Evolutionary conservation across 2,797 vertebrate species (phyloP).

Genomic region (Neostethus bicornis): DNA sequence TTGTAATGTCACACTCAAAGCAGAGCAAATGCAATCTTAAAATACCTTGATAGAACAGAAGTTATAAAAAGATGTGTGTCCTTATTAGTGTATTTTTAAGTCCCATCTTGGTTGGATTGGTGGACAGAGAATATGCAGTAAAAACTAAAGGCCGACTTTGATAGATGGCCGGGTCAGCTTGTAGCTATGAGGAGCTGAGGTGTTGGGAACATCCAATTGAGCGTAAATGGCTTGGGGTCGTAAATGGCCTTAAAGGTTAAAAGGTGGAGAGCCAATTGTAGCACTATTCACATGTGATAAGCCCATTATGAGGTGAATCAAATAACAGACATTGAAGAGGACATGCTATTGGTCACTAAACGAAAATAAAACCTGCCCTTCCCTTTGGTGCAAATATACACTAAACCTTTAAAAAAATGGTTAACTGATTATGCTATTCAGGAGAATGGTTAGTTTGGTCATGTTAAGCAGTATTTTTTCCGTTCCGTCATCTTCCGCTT

Average conservation of each 20-base stretch:
- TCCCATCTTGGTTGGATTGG: slow-evolving; percentile 56
- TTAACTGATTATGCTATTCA: not conserved
- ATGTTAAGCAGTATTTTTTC: too few species aligned
- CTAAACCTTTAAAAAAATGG: not conserved
- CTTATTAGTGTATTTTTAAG: slow-evolving; percentile 87
- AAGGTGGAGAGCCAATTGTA: slow-evolving; percentile 59
- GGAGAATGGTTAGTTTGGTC: too few species aligned
- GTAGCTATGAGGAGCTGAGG: slow-evolving; percentile 65
- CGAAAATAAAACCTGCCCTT: not conserved
- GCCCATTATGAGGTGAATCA: slow-evolving; percentile 59
- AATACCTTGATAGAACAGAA: slow-evolving; percentile 87
- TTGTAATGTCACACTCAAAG: slow-evolving; percentile 44
- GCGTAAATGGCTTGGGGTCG: slow-evolving; percentile 76
- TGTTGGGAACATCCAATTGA: slow-evolving; percentile 80
- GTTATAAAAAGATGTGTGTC: slow-evolving; percentile 82
- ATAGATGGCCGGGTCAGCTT: slow-evolving; percentile 72
- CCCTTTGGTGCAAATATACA: not conserved
- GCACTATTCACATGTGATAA: slow-evolving; percentile 65
- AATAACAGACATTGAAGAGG: slow-evolving; percentile 35
- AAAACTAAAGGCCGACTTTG: slow-evolving; percentile 70
- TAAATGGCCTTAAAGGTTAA: slow-evolving; percentile 76
- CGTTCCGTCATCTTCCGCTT: too few species aligned
- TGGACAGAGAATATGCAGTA: slow-evolving; percentile 69
- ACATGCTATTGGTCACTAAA: slow-evolving; percentile 31
- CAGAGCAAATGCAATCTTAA: slow-evolving; percentile 90